Conservation (phyloP, 2,797 vertebrate species). For the Aplochiton taeniatus region DNA sequence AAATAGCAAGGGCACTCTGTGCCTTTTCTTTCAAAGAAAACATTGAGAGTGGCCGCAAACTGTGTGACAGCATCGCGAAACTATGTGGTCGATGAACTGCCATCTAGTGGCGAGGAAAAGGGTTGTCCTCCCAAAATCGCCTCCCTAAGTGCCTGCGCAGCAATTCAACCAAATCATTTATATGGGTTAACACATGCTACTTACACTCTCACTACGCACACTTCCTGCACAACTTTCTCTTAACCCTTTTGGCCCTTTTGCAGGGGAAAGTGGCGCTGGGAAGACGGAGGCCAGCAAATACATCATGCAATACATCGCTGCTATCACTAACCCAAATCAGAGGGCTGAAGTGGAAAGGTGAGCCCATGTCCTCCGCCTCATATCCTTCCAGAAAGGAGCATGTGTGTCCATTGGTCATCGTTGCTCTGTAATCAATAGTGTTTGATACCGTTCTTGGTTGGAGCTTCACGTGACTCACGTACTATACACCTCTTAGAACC, state of each 20-base stretch:
- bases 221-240: not conserved
- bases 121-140: constrained; percentile 27
- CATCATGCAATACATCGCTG: constrained; percentile 99
- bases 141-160: not conserved
- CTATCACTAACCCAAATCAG: constrained; percentile 97
- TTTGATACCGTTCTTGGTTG: no score
- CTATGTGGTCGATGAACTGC: constrained; percentile 48
- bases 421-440: no score
- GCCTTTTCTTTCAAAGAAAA: constrained; percentile 30
- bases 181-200: no score
- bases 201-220: no score
- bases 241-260: constrained; percentile 4
- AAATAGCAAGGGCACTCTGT: constrained; percentile 24
- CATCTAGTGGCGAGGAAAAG: constrained; percentile 64
- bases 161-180: not conserved
- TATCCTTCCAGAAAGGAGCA: no score
- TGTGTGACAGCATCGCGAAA: constrained; percentile 30
- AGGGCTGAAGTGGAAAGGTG: constrained; percentile 97
- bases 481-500: no score
- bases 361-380: constrained; percentile 35
- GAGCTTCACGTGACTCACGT: no score
- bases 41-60: constrained; percentile 43
- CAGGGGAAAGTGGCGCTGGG: constrained; percentile 97
- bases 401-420: no score
- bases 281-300: constrained; percentile 99